Evolutionary conservation across 2,797 vertebrate genomes (phyloP).

Genomic region (Selene dorsalis): DNA sequence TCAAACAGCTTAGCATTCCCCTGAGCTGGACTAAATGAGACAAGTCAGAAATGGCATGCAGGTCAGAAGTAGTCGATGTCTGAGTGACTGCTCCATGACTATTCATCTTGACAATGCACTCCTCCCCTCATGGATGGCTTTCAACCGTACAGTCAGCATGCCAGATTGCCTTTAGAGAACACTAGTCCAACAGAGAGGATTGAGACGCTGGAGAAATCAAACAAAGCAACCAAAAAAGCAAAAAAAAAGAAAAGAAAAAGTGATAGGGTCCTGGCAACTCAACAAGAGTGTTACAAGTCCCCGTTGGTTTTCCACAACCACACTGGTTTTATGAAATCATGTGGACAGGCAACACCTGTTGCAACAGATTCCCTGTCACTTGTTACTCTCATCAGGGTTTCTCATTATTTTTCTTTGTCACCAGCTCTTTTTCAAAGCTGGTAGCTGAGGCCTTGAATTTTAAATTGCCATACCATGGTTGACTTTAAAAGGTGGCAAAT

Average conservation of each 20-base stretch:
- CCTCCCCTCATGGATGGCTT: conserved; percentile 32
- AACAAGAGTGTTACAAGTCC: conserved; percentile 30
- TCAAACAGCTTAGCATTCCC: conserved; percentile 55
- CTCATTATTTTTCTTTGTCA: conserved; percentile 35
- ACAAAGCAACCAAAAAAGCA: conserved; percentile 4
- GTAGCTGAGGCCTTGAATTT: conserved; percentile 23
- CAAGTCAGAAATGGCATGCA: conserved; percentile 57
- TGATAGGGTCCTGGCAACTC: conserved; percentile 8
- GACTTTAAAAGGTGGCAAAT: conserved; percentile 11
- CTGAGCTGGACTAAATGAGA: conserved; percentile 66
- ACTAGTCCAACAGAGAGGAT: conserved; percentile 15
- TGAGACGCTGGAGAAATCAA: conserved; percentile 32
- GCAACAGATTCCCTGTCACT: conserved; percentile 30
- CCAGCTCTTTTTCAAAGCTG: conserved; percentile 22
- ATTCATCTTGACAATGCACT: conserved; percentile 61
- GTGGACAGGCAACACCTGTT: conserved; percentile 50
- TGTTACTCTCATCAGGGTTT: conserved; percentile 32
- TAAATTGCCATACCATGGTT: conserved; percentile 23
- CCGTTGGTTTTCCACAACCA: conserved; percentile 28
- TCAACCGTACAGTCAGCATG: conserved; percentile 32
- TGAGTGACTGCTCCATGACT: conserved; percentile 48
- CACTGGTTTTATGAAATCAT: conserved; percentile 46
- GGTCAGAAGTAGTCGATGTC: conserved; percentile 65
- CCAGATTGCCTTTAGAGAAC: conserved; percentile 40
- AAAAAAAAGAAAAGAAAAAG: not conserved